Conservation (phyloP, 1,140 invertebrate species). For the Lepidurus arcticus region DNA sequence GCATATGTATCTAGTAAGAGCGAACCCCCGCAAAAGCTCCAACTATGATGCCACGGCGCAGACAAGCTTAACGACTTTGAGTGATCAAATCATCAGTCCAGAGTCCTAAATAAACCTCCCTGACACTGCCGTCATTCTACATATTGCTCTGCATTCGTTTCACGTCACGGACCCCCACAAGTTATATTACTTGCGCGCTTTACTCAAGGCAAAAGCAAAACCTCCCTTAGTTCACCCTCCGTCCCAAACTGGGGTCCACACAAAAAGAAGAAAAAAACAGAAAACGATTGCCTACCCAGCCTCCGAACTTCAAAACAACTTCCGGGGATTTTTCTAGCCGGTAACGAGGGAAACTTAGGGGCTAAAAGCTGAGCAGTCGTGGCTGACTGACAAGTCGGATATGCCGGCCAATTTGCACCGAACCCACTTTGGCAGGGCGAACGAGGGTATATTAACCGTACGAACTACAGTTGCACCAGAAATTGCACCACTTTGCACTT, state of each 20-base stretch:
- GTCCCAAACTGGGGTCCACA: not conserved
- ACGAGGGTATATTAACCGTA: not conserved
- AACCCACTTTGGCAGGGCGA: too few species aligned
- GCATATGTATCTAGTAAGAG: not conserved
- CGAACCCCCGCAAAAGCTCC: not conserved
- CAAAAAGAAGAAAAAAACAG: not conserved
- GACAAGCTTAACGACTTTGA: constrained; percentile 8
- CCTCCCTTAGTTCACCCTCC: not conserved
- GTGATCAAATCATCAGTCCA: constrained; percentile 21
- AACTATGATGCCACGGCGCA: not conserved
- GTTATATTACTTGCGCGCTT: not conserved
- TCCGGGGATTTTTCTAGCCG: not conserved
- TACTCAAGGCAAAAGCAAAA: not conserved
- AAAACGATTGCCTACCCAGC: not conserved
- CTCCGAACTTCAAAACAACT: not conserved
- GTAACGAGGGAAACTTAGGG: too few species aligned
- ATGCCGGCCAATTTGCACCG: too few species aligned
- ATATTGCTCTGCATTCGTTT: constrained; percentile 2
- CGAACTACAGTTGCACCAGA: not conserved
- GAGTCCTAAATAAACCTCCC: constrained; percentile 6
- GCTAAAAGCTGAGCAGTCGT: not conserved
- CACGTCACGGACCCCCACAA: not conserved
- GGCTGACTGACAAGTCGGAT: not conserved
- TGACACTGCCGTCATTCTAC: constrained; percentile 15
- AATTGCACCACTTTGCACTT: too few species aligned